These are phyloP conservation scores for Lethenteron camtschaticum DNA, from an alignment of 2,113 vertebrate species.

Conservation along the genomic window DNA sequence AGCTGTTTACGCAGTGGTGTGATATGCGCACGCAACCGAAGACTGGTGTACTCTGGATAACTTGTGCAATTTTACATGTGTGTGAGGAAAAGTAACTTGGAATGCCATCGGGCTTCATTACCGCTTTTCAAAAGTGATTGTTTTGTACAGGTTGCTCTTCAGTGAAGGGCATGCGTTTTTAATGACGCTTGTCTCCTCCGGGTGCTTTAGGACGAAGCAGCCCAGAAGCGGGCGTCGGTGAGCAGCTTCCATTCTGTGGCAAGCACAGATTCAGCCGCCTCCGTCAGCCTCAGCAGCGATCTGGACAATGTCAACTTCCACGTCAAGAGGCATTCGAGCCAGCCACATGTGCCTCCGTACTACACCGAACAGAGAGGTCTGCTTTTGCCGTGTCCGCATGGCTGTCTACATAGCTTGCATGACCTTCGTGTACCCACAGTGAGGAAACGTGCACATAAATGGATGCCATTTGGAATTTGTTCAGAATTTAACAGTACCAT, in stretches of 20 bases:
- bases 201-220: slow-evolving; percentile 51
- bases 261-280: slow-evolving; percentile 92
- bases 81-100: too few species aligned
- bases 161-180: background rate
- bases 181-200: background rate
- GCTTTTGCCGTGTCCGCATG: slow-evolving; percentile 16
- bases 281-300: slow-evolving; percentile 96
- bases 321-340: slow-evolving; percentile 98
- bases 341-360: slow-evolving; percentile 71
- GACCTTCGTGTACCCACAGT: too few species aligned
- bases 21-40: too few species aligned
- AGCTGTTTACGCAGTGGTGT: too few species aligned
- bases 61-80: too few species aligned
- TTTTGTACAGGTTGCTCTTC: background rate
- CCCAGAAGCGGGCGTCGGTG: slow-evolving; percentile 91
- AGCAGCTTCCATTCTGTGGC: slow-evolving; percentile 92
- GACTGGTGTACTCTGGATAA: too few species aligned
- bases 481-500: too few species aligned
- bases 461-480: too few species aligned
- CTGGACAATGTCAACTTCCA: slow-evolving; percentile 99
- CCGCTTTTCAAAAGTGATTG: background rate
- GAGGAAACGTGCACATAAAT: too few species aligned
- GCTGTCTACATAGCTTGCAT: too few species aligned
- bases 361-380: slow-evolving; percentile 79
- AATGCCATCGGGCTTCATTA: too few species aligned